A percentile compares a stretch with the other conserved stretches of the same genome.
These are phyloP conservation scores for Epinotia ramella DNA, from an alignment of 2,888 invertebrate genomes.

Conservation along the genomic window DNA sequence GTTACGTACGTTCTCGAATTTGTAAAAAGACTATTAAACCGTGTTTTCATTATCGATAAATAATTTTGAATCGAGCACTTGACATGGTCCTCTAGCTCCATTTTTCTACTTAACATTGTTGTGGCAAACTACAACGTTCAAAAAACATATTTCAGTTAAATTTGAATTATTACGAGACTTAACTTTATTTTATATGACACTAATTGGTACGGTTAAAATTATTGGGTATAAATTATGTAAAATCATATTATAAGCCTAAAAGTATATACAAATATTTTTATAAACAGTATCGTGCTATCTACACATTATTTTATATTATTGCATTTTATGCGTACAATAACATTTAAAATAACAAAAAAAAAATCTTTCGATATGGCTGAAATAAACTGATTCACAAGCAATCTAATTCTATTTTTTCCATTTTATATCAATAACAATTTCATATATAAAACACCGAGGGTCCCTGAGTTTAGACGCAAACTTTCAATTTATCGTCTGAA, in stretches of 20 bases:
- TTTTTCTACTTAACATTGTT: constrained; percentile 46
- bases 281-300: constrained; percentile 67
- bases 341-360: constrained; percentile 44
- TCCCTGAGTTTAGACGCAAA: constrained; percentile 48
- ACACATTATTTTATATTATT: constrained; percentile 64
- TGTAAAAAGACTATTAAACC: not conserved
- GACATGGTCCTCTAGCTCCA: constrained; percentile 67
- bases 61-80: constrained; percentile 50
- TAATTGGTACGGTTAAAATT: constrained; percentile 56
- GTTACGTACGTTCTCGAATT: not conserved
- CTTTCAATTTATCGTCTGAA: constrained; percentile 35
- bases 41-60: constrained; percentile 23
- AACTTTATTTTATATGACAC: constrained; percentile 45
- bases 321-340: constrained; percentile 71
- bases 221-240: constrained; percentile 48
- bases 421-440: constrained; percentile 36
- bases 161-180: constrained; percentile 31
- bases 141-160: constrained; percentile 25
- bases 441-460: constrained; percentile 46
- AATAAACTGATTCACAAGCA: constrained; percentile 11
- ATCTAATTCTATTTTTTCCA: constrained; percentile 17
- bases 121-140: constrained; percentile 25
- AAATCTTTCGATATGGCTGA: constrained; percentile 16
- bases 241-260: constrained; percentile 53
- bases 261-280: constrained; percentile 66